phyloP scores from a whole-genome alignment of 2,888 invertebrate genomes.

The Drosophila ezoana region DNA sequence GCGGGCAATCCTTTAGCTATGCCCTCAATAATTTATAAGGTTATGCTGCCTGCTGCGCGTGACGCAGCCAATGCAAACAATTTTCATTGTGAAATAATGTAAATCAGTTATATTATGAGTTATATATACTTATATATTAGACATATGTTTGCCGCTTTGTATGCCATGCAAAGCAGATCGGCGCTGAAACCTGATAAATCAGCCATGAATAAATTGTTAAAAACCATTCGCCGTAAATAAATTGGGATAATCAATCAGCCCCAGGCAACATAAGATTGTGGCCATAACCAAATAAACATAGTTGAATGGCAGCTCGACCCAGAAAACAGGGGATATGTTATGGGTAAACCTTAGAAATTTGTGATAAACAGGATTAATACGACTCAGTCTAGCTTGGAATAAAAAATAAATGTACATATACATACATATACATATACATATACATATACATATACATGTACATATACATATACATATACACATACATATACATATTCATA shows the following conservation, averaged over 20 bases:
- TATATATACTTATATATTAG: conserved; percentile 1
- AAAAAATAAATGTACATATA: too few species aligned
- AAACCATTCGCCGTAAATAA: conserved; percentile 2
- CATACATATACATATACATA: too few species aligned
- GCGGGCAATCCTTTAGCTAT: conserved; percentile 37
- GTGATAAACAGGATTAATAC: too few species aligned
- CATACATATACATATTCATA: too few species aligned
- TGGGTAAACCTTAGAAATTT: too few species aligned
- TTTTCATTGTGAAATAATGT: conserved; percentile 24
- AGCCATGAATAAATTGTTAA: conserved; percentile 8
- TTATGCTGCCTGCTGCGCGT: conserved; percentile 32
- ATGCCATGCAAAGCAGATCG: background rate
- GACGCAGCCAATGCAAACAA: conserved; percentile 33
- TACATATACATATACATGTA: too few species aligned
- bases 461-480: too few species aligned
- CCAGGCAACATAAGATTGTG: conserved; percentile 1
- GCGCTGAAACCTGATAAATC: conserved; percentile 19
- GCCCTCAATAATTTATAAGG: conserved; percentile 34
- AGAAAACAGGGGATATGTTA: too few species aligned
- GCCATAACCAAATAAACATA: background rate
- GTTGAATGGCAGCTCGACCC: background rate
- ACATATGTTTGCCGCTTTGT: background rate
- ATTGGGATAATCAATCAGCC: conserved; percentile 18
- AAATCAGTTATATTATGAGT: conserved; percentile 1
- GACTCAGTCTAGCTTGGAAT: too few species aligned